Evolutionary conservation across 2,888 invertebrate genomes (phyloP), one percentile per base, ranked within the genome.

Genomic region (Plutella xylostella): DNA sequence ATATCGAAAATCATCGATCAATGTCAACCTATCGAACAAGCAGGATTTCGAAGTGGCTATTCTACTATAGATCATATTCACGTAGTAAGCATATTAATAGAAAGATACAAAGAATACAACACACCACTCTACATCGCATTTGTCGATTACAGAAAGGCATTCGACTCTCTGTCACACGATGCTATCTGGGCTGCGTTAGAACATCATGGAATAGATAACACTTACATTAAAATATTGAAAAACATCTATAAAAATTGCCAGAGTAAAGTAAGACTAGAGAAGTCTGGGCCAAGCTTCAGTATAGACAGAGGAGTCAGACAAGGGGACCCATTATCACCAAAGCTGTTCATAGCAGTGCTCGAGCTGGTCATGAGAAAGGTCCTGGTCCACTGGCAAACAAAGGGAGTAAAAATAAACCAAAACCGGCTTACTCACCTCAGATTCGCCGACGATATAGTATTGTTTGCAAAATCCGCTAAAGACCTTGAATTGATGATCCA

Each of bases 131-230:
- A 28, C 14, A 15, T 28, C 2, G 25, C 15, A 3, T 40, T 40
- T 15, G 15, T 40, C 12, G 28, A 28, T 22, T 18, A 25, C 1
- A 7, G 7, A 1, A 22, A 28, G 25, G 18, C 14, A 3, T 35
- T 35, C 9, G 19, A 19, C 18, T 7, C 9, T 12, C 7, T 19
- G 12, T 19, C 12, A 9, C 35, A 19, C 2, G 18, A 35, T 3
- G 34, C 17, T 9, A 48, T 51, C 43, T 54, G 51, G 52, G 38
- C 51, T 41, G 50, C 41, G 19, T 37, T 53, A 17, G 38, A 40
- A 34, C 34, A 38, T 15, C 47, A 46, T 33, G 45, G 44, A 9
- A 34, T 45, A 17, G 35, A 47, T 6, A 21, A 47, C 14, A 46
- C 34, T 21, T 47, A 49, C 28, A 45, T 45, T 30, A 42, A 28